A percentile compares a stretch with the other conserved stretches of the same genome.
These are phyloP conservation scores for Drymodes brunneopygia DNA, from an alignment of 2,113 vertebrate genomes.

Conservation along the genomic window DNA sequence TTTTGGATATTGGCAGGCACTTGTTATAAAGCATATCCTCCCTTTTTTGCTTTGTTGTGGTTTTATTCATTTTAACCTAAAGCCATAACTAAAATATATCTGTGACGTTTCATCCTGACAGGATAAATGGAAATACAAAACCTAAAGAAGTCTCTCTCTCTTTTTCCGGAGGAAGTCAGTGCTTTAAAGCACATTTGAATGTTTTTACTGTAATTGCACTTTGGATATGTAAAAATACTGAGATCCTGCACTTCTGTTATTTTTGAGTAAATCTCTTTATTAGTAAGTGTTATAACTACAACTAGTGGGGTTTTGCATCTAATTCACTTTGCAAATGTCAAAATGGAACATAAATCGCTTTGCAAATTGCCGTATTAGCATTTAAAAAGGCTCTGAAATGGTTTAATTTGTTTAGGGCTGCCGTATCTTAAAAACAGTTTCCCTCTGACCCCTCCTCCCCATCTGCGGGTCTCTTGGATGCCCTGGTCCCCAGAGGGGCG, in stretches of 20 bases:
- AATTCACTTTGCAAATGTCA: conserved; percentile 59
- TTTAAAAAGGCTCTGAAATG: conserved; percentile 53
- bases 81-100: conserved; percentile 48
- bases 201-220: conserved; percentile 46
- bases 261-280: conserved; percentile 54
- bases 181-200: conserved; percentile 26
- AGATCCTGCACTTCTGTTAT: conserved; percentile 26
- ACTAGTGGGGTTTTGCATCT: conserved; percentile 48
- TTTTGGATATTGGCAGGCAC: not conserved
- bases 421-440: conserved; percentile 13
- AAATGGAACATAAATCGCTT: conserved; percentile 55
- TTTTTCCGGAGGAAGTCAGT: not conserved
- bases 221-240: not conserved
- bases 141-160: not conserved
- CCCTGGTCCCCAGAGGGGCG: not conserved
- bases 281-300: conserved; percentile 48
- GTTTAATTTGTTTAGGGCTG: conserved; percentile 63
- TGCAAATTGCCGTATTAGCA: conserved; percentile 61
- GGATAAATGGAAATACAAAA: conserved; percentile 38
- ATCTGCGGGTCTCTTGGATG: conserved; percentile 12
- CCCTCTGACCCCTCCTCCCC: conserved; percentile 25
- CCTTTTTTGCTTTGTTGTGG: conserved; percentile 43
- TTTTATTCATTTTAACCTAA: conserved; percentile 57
- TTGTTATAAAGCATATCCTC: not conserved
- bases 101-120: conserved; percentile 46